Conservation (phyloP, 2,888 invertebrate genomes). For the Hetaerina titia region DNA sequence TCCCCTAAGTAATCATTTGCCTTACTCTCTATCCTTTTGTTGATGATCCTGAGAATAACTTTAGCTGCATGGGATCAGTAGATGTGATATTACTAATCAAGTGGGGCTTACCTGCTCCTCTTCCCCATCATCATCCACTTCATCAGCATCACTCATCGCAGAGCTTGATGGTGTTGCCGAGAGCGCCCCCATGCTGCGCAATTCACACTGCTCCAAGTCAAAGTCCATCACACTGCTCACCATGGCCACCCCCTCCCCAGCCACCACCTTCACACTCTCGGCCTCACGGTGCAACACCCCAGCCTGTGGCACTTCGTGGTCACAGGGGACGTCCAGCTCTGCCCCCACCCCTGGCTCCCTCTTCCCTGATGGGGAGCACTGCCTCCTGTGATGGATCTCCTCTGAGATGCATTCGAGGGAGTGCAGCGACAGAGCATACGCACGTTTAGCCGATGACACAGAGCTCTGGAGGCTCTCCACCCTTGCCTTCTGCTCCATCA, state of each 20-base stretch:
- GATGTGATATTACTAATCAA: not conserved
- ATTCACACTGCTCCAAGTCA: conserved; percentile 81
- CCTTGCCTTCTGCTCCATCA: conserved; percentile 90
- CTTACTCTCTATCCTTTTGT: too few species aligned
- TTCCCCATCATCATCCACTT: conserved; percentile 73
- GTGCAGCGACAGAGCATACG: conserved; percentile 90
- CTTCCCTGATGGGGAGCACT: conserved; percentile 77
- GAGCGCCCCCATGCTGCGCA: conserved; percentile 79
- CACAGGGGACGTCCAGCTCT: conserved; percentile 78
- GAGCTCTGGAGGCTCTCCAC: conserved; percentile 90
- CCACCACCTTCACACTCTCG: conserved; percentile 83
- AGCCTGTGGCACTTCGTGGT: conserved; percentile 77
- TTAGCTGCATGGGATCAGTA: too few species aligned
- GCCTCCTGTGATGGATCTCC: conserved; percentile 88
- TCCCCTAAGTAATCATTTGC: too few species aligned
- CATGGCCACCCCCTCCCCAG: conserved; percentile 83
- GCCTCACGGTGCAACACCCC: not conserved
- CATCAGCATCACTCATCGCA: conserved; percentile 78
- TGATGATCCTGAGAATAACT: too few species aligned
- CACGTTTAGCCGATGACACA: conserved; percentile 88
- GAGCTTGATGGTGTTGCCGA: conserved; percentile 78
- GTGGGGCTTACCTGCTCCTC: not conserved
- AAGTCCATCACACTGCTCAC: conserved; percentile 75
- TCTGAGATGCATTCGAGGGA: conserved; percentile 94
- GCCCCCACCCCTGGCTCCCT: conserved; percentile 89